These are phyloP conservation scores for Sardinella longiceps DNA, from an alignment of 2,797 vertebrate genomes.

Conservation along the genomic window DNA sequence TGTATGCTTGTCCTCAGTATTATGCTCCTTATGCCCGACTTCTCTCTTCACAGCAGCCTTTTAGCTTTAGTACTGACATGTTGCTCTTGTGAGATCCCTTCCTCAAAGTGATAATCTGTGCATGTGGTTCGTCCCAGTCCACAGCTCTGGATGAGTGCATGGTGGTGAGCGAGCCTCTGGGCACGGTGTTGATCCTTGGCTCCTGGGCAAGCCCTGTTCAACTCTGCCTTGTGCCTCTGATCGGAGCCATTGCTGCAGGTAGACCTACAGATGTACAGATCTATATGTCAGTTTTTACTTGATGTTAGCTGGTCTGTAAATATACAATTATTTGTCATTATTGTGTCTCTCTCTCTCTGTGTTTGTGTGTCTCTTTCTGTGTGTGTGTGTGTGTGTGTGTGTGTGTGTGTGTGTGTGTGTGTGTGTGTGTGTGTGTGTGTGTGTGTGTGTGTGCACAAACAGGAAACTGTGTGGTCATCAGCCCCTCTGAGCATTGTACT, in stretches of 20 bases:
- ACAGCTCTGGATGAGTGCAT: slow-evolving; percentile 74
- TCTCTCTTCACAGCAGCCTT: neutral
- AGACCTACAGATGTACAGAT: neutral
- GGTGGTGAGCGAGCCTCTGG: slow-evolving; percentile 75
- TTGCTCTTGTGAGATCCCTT: neutral
- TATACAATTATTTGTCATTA: neutral
- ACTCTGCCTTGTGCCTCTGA: slow-evolving; percentile 73
- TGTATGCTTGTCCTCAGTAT: neutral
- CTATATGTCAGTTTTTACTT: neutral
- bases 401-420: neutral
- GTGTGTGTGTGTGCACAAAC: neutral
- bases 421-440: too few species aligned
- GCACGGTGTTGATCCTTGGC: slow-evolving; percentile 75
- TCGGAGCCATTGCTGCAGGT: slow-evolving; percentile 78
- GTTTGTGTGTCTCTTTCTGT: too few species aligned
- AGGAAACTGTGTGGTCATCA: slow-evolving; percentile 79
- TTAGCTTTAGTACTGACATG: neutral
- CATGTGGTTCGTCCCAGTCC: slow-evolving; percentile 59
- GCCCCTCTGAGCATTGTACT: slow-evolving; percentile 66
- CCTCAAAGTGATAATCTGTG: neutral
- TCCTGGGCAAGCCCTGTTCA: slow-evolving; percentile 76
- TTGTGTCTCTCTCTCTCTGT: neutral
- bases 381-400: neutral
- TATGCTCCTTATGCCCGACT: neutral
- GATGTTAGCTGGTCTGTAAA: neutral